These are phyloP conservation scores for Heterodera filipjevi DNA, from an alignment of 2,888 invertebrate species.

Conservation along the genomic window DNA sequence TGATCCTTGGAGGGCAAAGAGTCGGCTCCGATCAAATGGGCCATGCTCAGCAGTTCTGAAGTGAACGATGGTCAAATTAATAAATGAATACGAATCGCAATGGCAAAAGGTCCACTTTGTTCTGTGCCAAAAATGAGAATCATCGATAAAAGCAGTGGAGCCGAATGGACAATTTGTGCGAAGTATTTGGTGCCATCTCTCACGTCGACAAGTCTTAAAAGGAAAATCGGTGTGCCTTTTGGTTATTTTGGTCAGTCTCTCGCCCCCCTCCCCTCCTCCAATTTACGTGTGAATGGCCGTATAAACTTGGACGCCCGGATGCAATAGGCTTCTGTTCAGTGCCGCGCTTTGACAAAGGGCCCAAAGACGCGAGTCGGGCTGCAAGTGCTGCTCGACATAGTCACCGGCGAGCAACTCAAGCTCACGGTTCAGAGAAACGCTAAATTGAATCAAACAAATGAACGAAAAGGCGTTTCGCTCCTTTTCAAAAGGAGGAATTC, in stretches of 20 bases:
- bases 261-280: slow-evolving; percentile 4
- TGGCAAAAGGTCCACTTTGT: slow-evolving; percentile 52
- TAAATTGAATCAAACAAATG: slow-evolving; percentile 22
- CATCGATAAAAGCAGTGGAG: slow-evolving; percentile 67
- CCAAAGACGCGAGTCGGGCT: slow-evolving; percentile 56
- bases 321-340: slow-evolving; percentile 55
- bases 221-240: too few relatives aligned
- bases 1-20: slow-evolving; percentile 66
- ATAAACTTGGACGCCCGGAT: slow-evolving; percentile 49
- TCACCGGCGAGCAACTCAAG: slow-evolving; percentile 62
- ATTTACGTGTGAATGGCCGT: slow-evolving; percentile 60
- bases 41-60: slow-evolving; percentile 64
- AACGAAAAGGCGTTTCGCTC: neutral
- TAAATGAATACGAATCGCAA: neutral
- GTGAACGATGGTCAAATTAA: neutral
- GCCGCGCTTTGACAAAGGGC: slow-evolving; percentile 61
- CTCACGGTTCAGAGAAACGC: slow-evolving; percentile 63
- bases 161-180: slow-evolving; percentile 68
- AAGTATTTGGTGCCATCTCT: slow-evolving; percentile 67
- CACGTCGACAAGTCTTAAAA: slow-evolving; percentile 65
- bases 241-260: neutral
- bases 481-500: too few relatives aligned
- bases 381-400: slow-evolving; percentile 51
- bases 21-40: slow-evolving; percentile 68
- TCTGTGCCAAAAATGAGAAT: slow-evolving; percentile 46